Conservation (phyloP, 1,140 invertebrate genomes). For the Tribolium madens region DNA sequence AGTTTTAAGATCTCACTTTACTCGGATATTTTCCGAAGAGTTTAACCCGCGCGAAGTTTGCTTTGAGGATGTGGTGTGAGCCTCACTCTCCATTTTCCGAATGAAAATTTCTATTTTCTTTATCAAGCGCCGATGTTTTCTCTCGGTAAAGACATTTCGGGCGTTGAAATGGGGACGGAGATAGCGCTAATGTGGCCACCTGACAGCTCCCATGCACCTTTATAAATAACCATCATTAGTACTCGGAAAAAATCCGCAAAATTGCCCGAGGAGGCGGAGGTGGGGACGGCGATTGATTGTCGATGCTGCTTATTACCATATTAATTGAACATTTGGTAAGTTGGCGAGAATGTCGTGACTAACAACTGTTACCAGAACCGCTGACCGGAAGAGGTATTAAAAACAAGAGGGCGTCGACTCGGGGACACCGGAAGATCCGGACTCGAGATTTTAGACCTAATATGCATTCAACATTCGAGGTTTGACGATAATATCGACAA, state of each 20-base stretch:
- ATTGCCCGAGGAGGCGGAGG: background rate
- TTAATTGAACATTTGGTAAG: constrained; percentile 35
- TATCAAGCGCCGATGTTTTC: constrained; percentile 11
- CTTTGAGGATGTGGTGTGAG: constrained; percentile 38
- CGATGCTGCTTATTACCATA: constrained; percentile 30
- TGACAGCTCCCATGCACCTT: constrained; percentile 41
- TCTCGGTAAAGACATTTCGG: constrained; percentile 15
- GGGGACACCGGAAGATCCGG: constrained; percentile 48
- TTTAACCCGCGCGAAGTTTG: constrained; percentile 28
- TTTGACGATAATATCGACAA: constrained; percentile 10
- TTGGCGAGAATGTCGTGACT: constrained; percentile 41
- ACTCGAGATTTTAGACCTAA: constrained; percentile 28
- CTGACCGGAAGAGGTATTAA: constrained; percentile 47
- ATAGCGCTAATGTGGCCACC: constrained; percentile 42
- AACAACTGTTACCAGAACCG: constrained; percentile 42
- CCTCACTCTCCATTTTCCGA: background rate
- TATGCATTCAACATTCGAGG: constrained; percentile 9
- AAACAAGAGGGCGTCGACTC: constrained; percentile 48
- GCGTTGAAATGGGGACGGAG: constrained; percentile 15
- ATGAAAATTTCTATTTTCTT: constrained; percentile 8
- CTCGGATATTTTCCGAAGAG: constrained; percentile 38
- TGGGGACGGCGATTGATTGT: constrained; percentile 2
- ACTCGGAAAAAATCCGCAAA: background rate
- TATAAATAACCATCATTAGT: constrained; percentile 44
- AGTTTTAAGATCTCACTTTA: constrained; percentile 43